Base-by-base conservation (phyloP, 2,888 invertebrate genomes). In the Tuberolachnus salignus region DNA sequence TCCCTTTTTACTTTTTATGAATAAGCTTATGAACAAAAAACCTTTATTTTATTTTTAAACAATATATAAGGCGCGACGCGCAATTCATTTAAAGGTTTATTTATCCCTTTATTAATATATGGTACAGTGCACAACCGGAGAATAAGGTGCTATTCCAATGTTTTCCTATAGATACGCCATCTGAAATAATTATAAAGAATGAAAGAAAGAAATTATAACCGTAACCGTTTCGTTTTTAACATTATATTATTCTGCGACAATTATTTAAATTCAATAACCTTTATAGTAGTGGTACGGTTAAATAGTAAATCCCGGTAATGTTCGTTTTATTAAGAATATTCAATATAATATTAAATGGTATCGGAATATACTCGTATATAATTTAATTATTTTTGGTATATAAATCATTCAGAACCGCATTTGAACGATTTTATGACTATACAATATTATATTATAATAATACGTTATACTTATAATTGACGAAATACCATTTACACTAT, bases 1-100 rank as follows among this genome's bases (percentile, higher is more conserved):
- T 75, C 55, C 74, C 74, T 75, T 75, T 75, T 74, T 55, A 46
- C 64, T 64, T 74, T 74, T 75, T 75, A 73, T 61, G 66, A 66
- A 75, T 75, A 66, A 75, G 51, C 63, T 63, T 63, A 73, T n/a
- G 2, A 23, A 57, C 3, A 72, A 73, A 64, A 75, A 66, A 66
- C 44, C 49, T 66, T 66, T 42, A 46, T 66, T 75, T 66, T 55
- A 66, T 75, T 75, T 34, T 75, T 57, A 66, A 75, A 57, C 44
- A 66, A 59, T 71, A 75, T 53, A 74, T 55, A 66, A 75, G 73
- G 55, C 66, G 66, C 55, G n/a, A 11, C 10, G 64, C 10, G 64
- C 55, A 57, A 75, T 75, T 75, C 64, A 66, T 75, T 75, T 75
- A 55, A 75, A 66, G 49, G 74, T 57, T 42, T 73, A 73, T 73